Conservation (phyloP, 2,113 vertebrate genomes). For the Gavia stellata region DNA sequence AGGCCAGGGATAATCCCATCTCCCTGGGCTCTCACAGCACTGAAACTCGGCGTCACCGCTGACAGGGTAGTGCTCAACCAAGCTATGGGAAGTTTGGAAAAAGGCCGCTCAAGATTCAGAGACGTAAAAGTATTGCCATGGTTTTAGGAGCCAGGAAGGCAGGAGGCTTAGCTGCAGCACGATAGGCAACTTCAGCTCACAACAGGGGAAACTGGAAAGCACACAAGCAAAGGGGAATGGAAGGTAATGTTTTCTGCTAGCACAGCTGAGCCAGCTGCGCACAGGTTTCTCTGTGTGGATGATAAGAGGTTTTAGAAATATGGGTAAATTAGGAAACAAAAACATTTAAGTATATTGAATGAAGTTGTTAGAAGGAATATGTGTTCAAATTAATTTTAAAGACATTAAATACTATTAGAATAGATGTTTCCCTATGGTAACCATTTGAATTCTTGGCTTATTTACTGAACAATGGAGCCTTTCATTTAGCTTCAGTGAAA, state of each 20-base stretch:
- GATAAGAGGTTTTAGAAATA: not conserved
- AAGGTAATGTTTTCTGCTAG: not conserved
- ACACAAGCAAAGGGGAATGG: too few species aligned
- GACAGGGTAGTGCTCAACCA: not conserved
- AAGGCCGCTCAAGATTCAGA: not conserved
- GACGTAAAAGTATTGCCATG: not conserved
- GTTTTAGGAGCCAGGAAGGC: not conserved
- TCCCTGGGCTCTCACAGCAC: not conserved
- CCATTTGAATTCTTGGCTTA: not conserved
- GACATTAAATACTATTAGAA: not conserved
- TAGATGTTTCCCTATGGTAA: not conserved
- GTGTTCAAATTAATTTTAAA: not conserved
- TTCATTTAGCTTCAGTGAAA: not conserved
- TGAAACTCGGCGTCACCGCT: not conserved
- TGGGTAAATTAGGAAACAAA: not conserved
- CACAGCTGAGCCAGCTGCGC: not conserved
- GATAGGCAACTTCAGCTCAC: not conserved
- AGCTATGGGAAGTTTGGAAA: not conserved
- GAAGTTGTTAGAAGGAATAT: not conserved
- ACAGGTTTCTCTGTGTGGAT: not conserved
- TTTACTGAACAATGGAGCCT: not conserved
- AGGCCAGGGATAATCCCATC: not conserved
- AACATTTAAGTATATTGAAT: not conserved
- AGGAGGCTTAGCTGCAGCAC: not conserved
- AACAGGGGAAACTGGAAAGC: not conserved